Percentiles rank a stretch among this genome's conserved stretches.
Evolutionary conservation across 1,140 invertebrate genomes (phyloP).

Genomic region (Lasaia peninsularis): DNA sequence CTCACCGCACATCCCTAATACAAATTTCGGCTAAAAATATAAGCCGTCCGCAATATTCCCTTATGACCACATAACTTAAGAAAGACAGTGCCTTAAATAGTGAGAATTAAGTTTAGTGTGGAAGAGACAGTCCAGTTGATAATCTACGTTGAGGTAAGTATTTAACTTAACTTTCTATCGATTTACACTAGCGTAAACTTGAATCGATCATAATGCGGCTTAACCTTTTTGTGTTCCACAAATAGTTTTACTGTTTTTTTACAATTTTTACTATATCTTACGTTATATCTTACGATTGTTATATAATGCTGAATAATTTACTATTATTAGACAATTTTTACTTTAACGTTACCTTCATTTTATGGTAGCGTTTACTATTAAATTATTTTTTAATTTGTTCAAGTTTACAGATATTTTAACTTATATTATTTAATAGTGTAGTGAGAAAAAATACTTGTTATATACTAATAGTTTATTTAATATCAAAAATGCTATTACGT

Average conservation of each 20-base stretch:
- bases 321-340: too few species aligned
- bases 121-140: slow-evolving; percentile 11
- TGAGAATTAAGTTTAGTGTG: slow-evolving; percentile 21
- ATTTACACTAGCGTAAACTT: slow-evolving; percentile 20
- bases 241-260: neutral
- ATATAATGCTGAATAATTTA: neutral
- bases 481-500: too few species aligned
- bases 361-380: too few species aligned
- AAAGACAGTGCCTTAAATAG: slow-evolving; percentile 26
- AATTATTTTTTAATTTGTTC: too few species aligned
- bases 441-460: too few species aligned
- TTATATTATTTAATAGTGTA: too few species aligned
- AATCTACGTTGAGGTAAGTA: slow-evolving; percentile 17
- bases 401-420: too few species aligned
- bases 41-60: slow-evolving; percentile 23
- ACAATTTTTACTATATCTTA: neutral
- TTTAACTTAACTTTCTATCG: slow-evolving; percentile 4
- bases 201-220: slow-evolving; percentile 29
- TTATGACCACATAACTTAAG: slow-evolving; percentile 21
- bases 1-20: slow-evolving; percentile 1
- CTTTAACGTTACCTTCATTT: too few species aligned
- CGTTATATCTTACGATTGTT: neutral
- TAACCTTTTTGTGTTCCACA: slow-evolving; percentile 18
- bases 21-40: slow-evolving; percentile 16
- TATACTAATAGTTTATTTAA: too few species aligned